A percentile compares a stretch with the other conserved stretches of the same genome.
Conservation (phyloP, 2,888 invertebrate genomes). For the Orchestes rusci region DNA sequence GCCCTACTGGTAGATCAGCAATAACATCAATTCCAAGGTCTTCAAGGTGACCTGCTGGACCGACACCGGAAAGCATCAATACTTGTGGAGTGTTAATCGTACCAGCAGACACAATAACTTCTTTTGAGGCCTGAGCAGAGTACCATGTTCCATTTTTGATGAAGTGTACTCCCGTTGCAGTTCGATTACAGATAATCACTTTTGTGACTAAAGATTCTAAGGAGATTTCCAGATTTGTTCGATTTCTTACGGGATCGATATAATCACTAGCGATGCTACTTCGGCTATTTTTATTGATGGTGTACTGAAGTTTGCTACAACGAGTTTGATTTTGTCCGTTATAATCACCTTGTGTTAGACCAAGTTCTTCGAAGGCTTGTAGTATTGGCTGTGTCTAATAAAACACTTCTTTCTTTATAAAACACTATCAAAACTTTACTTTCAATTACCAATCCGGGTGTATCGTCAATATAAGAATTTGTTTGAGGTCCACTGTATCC, state of each 20-base stretch:
- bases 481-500: slow-evolving; percentile 8
- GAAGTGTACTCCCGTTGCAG: slow-evolving; percentile 13
- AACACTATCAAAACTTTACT: too few species aligned
- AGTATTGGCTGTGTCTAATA: neutral
- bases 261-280: slow-evolving; percentile 10
- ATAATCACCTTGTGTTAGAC: slow-evolving; percentile 10
- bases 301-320: slow-evolving; percentile 16
- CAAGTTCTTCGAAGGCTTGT: slow-evolving; percentile 46
- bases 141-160: slow-evolving; percentile 39
- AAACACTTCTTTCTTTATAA: too few species aligned
- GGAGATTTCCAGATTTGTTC: slow-evolving; percentile 44
- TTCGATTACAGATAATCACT: slow-evolving; percentile 9
- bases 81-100: slow-evolving; percentile 1
- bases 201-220: slow-evolving; percentile 42
- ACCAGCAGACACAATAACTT: slow-evolving; percentile 8
- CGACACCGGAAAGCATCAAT: slow-evolving; percentile 5
- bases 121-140: slow-evolving; percentile 1
- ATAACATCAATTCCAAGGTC: neutral
- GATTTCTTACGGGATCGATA: slow-evolving; percentile 11
- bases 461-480: slow-evolving; percentile 5
- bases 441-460: slow-evolving; percentile 10
- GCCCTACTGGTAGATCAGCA: slow-evolving; percentile 7
- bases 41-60: slow-evolving; percentile 2
- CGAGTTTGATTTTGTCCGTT: slow-evolving; percentile 13
- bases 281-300: slow-evolving; percentile 12